Evolutionary conservation across 2,113 vertebrate species (phyloP).

Genomic region (Indicator indicator): DNA sequence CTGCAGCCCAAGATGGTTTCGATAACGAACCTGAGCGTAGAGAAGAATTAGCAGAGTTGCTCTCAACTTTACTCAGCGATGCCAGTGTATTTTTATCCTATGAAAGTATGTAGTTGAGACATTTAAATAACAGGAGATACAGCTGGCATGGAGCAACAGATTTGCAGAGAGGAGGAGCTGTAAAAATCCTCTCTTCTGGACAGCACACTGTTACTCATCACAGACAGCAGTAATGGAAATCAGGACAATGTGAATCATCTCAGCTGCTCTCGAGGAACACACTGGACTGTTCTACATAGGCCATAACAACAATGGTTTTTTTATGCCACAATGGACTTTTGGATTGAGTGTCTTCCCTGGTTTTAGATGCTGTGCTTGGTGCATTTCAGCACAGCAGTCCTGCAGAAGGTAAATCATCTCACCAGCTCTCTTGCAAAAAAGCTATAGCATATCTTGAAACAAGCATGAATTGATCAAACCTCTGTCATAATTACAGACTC

Average conservation of each 20-base stretch:
- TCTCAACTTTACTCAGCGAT: slow-evolving; percentile 8
- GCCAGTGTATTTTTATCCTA: not conserved
- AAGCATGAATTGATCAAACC: not conserved
- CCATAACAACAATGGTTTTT: not conserved
- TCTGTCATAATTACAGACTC: not conserved
- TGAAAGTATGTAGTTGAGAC: not conserved
- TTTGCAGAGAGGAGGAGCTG: slow-evolving; percentile 6
- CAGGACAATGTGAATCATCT: not conserved
- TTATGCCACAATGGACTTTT: not conserved
- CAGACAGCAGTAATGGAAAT: not conserved
- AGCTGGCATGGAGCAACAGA: slow-evolving; percentile 14
- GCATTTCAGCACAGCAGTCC: not conserved
- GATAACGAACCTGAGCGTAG: not conserved
- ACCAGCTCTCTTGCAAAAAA: not conserved
- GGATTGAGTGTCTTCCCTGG: not conserved
- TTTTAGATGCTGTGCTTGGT: not conserved
- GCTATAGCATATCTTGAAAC: not conserved
- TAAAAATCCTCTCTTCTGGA: not conserved
- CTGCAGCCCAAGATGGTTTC: not conserved
- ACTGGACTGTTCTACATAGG: not conserved
- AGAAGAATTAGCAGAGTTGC: slow-evolving; percentile 17
- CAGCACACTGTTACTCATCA: not conserved
- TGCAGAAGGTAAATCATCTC: not conserved
- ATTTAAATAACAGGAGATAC: slow-evolving; percentile 24
- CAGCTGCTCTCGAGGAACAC: slow-evolving; percentile 8